Base-by-base conservation (phyloP, 2,113 vertebrate species). In the Petrocephalus zakoni region DNA sequence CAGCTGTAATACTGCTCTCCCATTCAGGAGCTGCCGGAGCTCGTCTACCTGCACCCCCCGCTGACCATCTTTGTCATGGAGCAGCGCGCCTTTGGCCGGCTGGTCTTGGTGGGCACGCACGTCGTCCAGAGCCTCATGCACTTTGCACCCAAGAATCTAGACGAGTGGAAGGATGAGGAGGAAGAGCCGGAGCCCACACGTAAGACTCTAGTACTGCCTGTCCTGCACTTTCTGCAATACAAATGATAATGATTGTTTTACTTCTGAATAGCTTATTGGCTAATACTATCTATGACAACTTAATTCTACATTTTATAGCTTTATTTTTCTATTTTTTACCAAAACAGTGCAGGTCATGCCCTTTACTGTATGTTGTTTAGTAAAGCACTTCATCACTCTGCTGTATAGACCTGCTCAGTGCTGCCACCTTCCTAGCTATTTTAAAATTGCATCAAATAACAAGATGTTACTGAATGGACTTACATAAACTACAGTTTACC, bases 31-130 rank as follows among this genome's bases (percentile, higher is more conserved):
- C 95, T 99, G 86, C 98, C 97, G 0, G 97, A 99, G 89, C 96
- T 97, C 88, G 95, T 96, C 0, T 97, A 99, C 90, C 93, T 99
- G 78, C 98, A 98, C 92, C 98, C 97, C 88, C 98, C 97, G 1
- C 96, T 99, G 88, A 98, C 96, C 10, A 91, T 99, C 90, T 97
- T 98, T 0, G 97, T 99, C 88, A 94, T 98, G 84, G 97, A 99
- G 90, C 95, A 95, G 87, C 92, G 96, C 19, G 96, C 97, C 0
- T 99, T 99, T 25, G 98, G 98, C 5, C 95, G 94, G 5, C 93
- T 94, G 0, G 97, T 97, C 29, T 93, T 99, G 46, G 97, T 99
- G 34, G 97, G 98, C 1, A 95, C 96, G 1, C 95, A 98, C 0
- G 90, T 96, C 7, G 97, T 99, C 22, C 96, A 97, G 2, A 85